These are phyloP conservation scores for Cabera pusaria DNA, from an alignment of 2,888 invertebrate genomes.

Conservation along the genomic window DNA sequence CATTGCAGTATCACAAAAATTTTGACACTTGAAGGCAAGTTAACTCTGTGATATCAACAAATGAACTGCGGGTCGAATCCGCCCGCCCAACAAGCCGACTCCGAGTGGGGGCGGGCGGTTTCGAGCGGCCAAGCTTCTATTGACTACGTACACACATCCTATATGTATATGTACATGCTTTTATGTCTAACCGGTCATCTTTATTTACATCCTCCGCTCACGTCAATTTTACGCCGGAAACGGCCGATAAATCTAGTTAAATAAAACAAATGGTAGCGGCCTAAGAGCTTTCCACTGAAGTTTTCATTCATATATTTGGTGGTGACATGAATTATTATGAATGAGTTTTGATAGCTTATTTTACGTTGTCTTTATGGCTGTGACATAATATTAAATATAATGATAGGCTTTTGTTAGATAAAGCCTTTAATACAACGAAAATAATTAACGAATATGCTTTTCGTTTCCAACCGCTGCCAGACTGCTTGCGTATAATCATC, in stretches of 20 bases:
- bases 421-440: too few species aligned
- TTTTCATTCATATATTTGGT: slow-evolving; percentile 25
- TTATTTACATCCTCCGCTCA: slow-evolving; percentile 47
- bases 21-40: slow-evolving; percentile 57
- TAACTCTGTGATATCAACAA: slow-evolving; percentile 58
- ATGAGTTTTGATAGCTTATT: too few species aligned
- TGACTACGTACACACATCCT: slow-evolving; percentile 27
- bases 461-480: too few species aligned
- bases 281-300: slow-evolving; percentile 12
- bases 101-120: too few species aligned
- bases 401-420: too few species aligned
- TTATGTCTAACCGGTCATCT: slow-evolving; percentile 39
- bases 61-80: slow-evolving; percentile 58
- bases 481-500: too few species aligned
- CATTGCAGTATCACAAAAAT: slow-evolving; percentile 60
- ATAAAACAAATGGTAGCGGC: slow-evolving; percentile 18
- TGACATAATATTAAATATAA: too few species aligned
- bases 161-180: slow-evolving; percentile 25
- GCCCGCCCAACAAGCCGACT: slow-evolving; percentile 66
- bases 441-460: too few species aligned
- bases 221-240: slow-evolving; percentile 33
- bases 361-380: too few species aligned
- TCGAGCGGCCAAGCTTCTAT: slow-evolving; percentile 48
- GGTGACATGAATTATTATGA: slow-evolving; percentile 3
- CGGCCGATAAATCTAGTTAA: slow-evolving; percentile 27